Percentiles rank a stretch among this genome's conserved stretches.
These are phyloP conservation scores for Aphis craccivora DNA, from an alignment of 1,140 invertebrate genomes.

Conservation along the genomic window DNA sequence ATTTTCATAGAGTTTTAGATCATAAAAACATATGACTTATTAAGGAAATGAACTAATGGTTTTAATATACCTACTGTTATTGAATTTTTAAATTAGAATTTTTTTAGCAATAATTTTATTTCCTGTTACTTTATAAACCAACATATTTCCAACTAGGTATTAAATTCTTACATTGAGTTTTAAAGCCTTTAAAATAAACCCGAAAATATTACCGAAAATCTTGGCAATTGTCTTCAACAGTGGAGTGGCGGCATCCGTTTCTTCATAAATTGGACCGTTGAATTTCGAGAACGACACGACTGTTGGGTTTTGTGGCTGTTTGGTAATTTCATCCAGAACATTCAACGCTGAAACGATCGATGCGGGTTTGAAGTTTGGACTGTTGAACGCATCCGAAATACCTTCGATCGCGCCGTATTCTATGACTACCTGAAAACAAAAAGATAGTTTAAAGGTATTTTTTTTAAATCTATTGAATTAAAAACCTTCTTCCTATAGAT, in stretches of 20 bases:
- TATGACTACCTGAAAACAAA: background rate
- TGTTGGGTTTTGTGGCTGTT: background rate
- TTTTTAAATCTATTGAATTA: background rate
- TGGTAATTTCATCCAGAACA: background rate
- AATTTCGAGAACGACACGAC: constrained; percentile 23
- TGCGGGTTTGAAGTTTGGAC: background rate
- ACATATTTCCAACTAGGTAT: too few species aligned
- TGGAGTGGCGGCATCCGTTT: background rate
- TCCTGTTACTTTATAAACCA: too few species aligned
- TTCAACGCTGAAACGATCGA: background rate
- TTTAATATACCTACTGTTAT: too few species aligned
- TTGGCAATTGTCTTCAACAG: constrained; percentile 1
- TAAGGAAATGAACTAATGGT: too few species aligned
- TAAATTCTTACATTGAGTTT: too few species aligned
- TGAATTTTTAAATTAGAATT: too few species aligned
- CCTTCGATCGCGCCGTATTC: constrained; percentile 26
- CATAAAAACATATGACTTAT: too few species aligned
- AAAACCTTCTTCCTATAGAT: background rate
- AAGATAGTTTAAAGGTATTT: background rate
- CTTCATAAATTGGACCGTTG: background rate
- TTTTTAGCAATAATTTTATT: too few species aligned
- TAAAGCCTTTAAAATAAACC: background rate
- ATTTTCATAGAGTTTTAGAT: too few species aligned
- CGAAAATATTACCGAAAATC: constrained; percentile 43
- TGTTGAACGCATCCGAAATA: background rate